Percentiles rank a stretch among this genome's conserved stretches.
Evolutionary conservation across 2,888 invertebrate genomes (phyloP).

Genomic region (Ecdyonurus torrentis): DNA sequence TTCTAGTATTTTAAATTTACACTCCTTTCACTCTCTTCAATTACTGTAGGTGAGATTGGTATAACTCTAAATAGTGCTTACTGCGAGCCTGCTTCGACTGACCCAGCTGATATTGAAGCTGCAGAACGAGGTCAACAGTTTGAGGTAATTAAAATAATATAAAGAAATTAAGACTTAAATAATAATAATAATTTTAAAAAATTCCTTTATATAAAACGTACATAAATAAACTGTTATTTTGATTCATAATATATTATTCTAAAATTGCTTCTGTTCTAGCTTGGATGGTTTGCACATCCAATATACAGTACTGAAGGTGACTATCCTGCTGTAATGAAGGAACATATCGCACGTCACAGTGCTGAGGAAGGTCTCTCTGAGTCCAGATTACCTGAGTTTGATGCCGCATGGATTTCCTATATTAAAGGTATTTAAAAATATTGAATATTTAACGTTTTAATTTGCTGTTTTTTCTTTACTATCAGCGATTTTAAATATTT

Average conservation of each 20-base stretch:
- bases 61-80: constrained; percentile 36
- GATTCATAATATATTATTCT: neutral
- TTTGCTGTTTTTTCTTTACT: neutral
- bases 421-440: constrained; percentile 24
- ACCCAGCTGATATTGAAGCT: constrained; percentile 32
- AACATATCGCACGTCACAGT: constrained; percentile 37
- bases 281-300: constrained; percentile 50
- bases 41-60: constrained; percentile 35
- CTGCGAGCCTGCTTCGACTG: constrained; percentile 7
- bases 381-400: constrained; percentile 45
- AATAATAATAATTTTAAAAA: no score
- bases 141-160: constrained; percentile 25
- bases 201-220: no score
- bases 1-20: neutral
- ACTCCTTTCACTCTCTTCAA: no score
- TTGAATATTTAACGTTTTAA: neutral
- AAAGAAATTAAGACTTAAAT: no score
- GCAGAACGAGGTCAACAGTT: constrained; percentile 37
- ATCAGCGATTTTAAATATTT: constrained; percentile 7
- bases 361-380: constrained; percentile 35
- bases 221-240: no score
- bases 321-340: constrained; percentile 47
- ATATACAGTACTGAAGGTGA: constrained; percentile 43
- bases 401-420: constrained; percentile 36
- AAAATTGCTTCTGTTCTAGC: constrained; percentile 26